phyloP scores from a whole-genome alignment of 2,113 vertebrate genomes.

The Piaya cayana region DNA sequence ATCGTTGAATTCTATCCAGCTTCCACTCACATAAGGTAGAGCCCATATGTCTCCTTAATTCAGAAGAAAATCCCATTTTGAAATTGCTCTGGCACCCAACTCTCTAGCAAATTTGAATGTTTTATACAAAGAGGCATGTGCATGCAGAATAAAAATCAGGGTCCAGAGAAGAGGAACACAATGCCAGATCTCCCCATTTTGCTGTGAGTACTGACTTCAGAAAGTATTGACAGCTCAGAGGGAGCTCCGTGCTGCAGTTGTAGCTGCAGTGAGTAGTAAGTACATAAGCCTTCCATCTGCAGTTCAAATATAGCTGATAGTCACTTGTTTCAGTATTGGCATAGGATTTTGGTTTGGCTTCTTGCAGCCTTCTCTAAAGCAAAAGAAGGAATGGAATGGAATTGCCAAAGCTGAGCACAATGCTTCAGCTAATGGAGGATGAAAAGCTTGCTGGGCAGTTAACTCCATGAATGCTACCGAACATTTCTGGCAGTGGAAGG shows the following conservation, averaged over 20 bases:
- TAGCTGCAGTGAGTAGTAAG: not conserved
- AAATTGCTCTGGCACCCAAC: not conserved
- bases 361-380: not conserved
- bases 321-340: not conserved
- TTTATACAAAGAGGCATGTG: not conserved
- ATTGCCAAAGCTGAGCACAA: not conserved
- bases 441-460: not conserved
- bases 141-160: not conserved
- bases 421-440: not conserved
- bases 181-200: not conserved
- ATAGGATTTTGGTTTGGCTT: not conserved
- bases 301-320: not conserved
- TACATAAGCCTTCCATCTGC: not conserved
- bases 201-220: not conserved
- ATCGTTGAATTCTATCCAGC: not conserved
- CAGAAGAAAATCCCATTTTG: not conserved
- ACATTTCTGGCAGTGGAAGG: not conserved
- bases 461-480: not conserved
- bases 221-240: not conserved
- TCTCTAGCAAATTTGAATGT: not conserved
- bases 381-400: not conserved
- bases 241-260: not conserved
- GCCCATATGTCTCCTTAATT: not conserved
- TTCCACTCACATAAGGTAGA: not conserved
- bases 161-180: not conserved